Percentiles rank a stretch among this genome's conserved stretches.
Conservation (phyloP, 2,797 vertebrate species). For the Austrolebias charrua region DNA sequence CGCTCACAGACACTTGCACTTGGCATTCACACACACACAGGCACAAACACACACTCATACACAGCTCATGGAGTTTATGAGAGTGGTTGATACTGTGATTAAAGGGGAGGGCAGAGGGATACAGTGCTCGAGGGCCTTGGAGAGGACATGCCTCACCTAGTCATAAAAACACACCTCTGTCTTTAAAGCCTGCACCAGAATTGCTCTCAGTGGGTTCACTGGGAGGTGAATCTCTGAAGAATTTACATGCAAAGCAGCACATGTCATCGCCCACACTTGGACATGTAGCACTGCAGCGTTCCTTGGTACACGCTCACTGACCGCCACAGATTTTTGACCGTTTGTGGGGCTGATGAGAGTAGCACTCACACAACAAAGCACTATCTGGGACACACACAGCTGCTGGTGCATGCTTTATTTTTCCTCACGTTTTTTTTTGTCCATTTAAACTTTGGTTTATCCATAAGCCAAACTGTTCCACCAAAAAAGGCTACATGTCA, state of each 20-base stretch:
- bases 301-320: slow-evolving; percentile 46
- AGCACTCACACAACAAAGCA: slow-evolving; percentile 17
- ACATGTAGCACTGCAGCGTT: slow-evolving; percentile 35
- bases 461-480: slow-evolving; percentile 3
- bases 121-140: slow-evolving; percentile 75
- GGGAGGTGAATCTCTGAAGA: slow-evolving; percentile 75
- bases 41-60: slow-evolving; percentile 49
- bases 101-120: slow-evolving; percentile 76
- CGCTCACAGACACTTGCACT: slow-evolving; percentile 47
- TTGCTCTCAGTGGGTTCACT: slow-evolving; percentile 72
- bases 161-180: slow-evolving; percentile 82
- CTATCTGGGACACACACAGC: slow-evolving; percentile 34
- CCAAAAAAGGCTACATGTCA: slow-evolving; percentile 24
- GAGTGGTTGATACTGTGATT: slow-evolving; percentile 80
- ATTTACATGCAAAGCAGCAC: slow-evolving; percentile 78
- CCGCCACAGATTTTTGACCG: slow-evolving; percentile 40
- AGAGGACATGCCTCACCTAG: slow-evolving; percentile 76
- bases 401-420: background rate
- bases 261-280: slow-evolving; percentile 66
- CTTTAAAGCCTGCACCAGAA: slow-evolving; percentile 71
- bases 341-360: slow-evolving; percentile 31
- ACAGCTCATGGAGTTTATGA: slow-evolving; percentile 79
- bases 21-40: slow-evolving; percentile 20
- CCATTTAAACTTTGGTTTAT: slow-evolving; percentile 46
- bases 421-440: background rate